Evolutionary conservation across 2,113 vertebrate species (phyloP).

Genomic region (Neogobius melanostomus): DNA sequence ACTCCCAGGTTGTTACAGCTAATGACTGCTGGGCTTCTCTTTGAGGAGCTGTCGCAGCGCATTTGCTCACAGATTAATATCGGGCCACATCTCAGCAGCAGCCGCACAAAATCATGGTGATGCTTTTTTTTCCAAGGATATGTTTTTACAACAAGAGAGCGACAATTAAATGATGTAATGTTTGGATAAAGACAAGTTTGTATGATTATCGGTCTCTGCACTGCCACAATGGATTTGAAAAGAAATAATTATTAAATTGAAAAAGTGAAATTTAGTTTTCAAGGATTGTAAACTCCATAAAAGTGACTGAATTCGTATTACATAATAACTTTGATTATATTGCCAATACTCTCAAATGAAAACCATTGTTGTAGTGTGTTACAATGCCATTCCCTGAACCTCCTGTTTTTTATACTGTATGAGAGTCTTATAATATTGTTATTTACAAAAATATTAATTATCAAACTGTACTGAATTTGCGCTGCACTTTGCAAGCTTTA

Average conservation of each 20-base stretch:
- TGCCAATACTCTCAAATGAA: not conserved
- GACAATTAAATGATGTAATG: not conserved
- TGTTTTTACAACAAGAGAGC: not conserved
- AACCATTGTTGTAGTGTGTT: not conserved
- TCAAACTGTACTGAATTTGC: too few relatives aligned
- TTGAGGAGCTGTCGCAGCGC: conserved; percentile 61
- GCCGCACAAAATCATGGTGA: not conserved
- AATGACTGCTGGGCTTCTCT: conserved; percentile 70
- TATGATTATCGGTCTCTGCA: not conserved
- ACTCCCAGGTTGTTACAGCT: conserved; percentile 65
- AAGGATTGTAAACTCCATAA: not conserved
- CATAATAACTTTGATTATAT: not conserved
- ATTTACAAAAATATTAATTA: too few relatives aligned
- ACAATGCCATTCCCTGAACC: not conserved
- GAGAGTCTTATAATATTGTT: too few relatives aligned
- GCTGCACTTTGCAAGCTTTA: too few relatives aligned
- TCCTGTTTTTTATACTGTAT: not conserved
- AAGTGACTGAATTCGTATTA: not conserved
- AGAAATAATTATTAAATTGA: too few relatives aligned
- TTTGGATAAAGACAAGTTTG: not conserved
- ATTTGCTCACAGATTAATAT: conserved; percentile 72
- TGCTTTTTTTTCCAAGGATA: not conserved
- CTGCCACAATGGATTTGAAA: not conserved
- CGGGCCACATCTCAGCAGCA: conserved; percentile 17
- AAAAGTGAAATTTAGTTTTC: not conserved